Conservation (phyloP, 2,888 invertebrate genomes). For the Anthrax anthrax region DNA sequence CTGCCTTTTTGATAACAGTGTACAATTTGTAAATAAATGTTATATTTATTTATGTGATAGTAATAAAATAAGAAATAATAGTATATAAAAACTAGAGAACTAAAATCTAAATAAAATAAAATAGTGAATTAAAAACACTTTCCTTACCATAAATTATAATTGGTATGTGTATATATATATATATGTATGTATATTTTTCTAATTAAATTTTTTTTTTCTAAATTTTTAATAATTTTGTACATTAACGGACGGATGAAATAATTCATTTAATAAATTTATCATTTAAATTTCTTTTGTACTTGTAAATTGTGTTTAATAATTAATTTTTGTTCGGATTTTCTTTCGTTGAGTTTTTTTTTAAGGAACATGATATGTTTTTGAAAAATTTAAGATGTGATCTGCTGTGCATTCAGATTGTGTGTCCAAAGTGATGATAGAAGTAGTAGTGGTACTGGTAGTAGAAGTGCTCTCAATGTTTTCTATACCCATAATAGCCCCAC, state of each 20-base stretch:
- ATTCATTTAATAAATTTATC: no score
- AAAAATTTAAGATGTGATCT: slow-evolving; percentile 6
- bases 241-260: no score
- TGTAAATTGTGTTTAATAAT: no score
- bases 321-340: no score
- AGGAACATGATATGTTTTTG: slow-evolving; percentile 9
- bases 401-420: slow-evolving; percentile 9
- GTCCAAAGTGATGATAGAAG: neutral
- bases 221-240: no score
- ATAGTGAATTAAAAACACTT: neutral
- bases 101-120: neutral
- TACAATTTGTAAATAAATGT: no score
- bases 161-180: slow-evolving; percentile 1
- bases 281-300: no score
- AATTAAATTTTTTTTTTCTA: slow-evolving; percentile 1
- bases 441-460: neutral
- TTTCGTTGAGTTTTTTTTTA: no score
- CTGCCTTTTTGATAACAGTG: no score
- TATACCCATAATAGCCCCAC: neutral
- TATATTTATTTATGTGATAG: no score
- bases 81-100: neutral
- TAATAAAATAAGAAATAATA: neutral
- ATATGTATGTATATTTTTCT: neutral
- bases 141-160: slow-evolving; percentile 5
- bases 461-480: slow-evolving; percentile 8